Evolutionary conservation across 35 echinoderm and acorn worm species (phyloP), one percentile per base, ranked within the genome.

Genomic region (Chiridota heheva): DNA sequence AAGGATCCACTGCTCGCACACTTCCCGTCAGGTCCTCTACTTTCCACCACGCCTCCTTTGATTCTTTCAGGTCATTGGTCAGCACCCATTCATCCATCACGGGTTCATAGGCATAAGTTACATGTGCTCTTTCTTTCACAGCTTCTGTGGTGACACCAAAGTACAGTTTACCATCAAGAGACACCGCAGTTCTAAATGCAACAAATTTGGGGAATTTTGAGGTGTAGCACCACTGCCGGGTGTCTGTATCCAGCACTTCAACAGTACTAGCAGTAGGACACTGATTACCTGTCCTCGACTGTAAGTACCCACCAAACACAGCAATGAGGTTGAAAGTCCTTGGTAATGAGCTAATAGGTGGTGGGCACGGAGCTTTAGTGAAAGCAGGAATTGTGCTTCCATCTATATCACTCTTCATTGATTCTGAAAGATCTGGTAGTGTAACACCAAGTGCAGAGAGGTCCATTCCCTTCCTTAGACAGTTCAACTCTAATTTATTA

Each of bases 251-350:
- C 18, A 77, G 22, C 13, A 77, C 47, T 58, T 77, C 73, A 12
- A 77, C 18, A 40, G 73, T 77, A 40, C 60, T 77, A 0, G 73
- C 73, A 5, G 73, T 77, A 5, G 48, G 48, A 20, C 73, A 77
- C 30, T 77, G 46, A 4, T 28, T 40, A 7, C 73, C 31, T 17
- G 73, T 77, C 47, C 73, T 46, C 4, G 47, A 60, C 73, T 77
- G 73, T 5, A 77, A 53, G 73, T 57, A 77, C 10, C 73, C 73
- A 2, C 73, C 73, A 45, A 77, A 57, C 3, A 77, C 48, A 36
- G 73, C 55, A 15, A 77, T 58, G 1, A 77, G 73, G 24, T 46
- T 58, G 39, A 77, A 77, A 77, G 47, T 58, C 20, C 25, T 3
- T 6, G 73, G 73, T 33, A 77, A 26, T 3, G 28, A 22, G 20